phyloP scores from a whole-genome alignment of 1,140 invertebrate genomes.

The Asbolus verrucosus region DNA sequence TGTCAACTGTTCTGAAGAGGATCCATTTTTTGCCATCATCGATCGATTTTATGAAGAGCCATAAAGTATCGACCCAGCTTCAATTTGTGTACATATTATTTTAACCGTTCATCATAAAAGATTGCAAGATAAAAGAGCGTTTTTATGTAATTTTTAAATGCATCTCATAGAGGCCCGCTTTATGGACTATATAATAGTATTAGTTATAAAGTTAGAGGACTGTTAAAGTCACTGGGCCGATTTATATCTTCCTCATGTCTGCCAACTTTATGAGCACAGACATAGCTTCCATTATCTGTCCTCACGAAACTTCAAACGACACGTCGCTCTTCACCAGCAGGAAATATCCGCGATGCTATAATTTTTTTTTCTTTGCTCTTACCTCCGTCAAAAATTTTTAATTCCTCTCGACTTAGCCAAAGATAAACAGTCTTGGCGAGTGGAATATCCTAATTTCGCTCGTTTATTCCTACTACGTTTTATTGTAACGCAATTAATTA shows the following conservation, averaged over 20 bases:
- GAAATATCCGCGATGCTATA: conserved; percentile 22
- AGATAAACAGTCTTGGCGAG: conserved; percentile 22
- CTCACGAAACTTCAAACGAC: conserved; percentile 48
- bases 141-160: conserved; percentile 51
- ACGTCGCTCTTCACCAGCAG: conserved; percentile 4
- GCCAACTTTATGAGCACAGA: conserved; percentile 53
- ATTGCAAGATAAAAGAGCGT: conserved; percentile 43
- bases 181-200: conserved; percentile 52
- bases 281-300: conserved; percentile 53
- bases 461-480: conserved; percentile 20
- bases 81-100: conserved; percentile 33
- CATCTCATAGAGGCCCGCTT: conserved; percentile 50
- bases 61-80: too few species aligned
- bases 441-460: conserved; percentile 19
- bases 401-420: too few species aligned
- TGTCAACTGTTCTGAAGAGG: too few species aligned
- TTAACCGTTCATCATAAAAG: conserved; percentile 22
- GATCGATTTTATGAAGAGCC: too few species aligned
- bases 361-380: background rate
- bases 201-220: conserved; percentile 53
- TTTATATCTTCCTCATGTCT: conserved; percentile 59
- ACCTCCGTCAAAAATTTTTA: conserved; percentile 12
- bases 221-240: conserved; percentile 58
- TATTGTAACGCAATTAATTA: conserved; percentile 44
- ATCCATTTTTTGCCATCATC: too few species aligned